Evolutionary conservation across 2,888 invertebrate species (phyloP).

Genomic region (Neelides folsomi): DNA sequence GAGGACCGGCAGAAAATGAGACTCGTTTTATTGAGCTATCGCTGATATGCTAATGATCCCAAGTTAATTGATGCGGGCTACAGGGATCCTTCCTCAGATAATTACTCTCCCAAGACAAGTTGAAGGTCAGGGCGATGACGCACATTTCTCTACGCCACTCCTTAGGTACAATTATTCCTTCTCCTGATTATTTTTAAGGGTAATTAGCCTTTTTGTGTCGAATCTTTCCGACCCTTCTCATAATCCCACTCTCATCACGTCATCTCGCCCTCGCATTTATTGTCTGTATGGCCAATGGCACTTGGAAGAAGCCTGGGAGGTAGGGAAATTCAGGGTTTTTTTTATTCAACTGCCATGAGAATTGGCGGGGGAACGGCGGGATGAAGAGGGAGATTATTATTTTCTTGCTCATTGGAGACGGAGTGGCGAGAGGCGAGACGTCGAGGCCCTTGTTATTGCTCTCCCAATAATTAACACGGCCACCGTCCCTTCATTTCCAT

Average conservation of each 20-base stretch:
- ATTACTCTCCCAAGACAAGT: conserved; percentile 15
- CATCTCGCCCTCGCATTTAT: conserved; percentile 3
- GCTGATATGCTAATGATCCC: conserved; percentile 31
- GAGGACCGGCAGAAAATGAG: conserved; percentile 17
- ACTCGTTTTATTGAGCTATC: conserved; percentile 27
- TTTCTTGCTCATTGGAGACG: conserved; percentile 8
- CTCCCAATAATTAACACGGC: conserved; percentile 23
- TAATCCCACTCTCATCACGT: conserved; percentile 7
- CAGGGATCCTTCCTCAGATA: conserved; percentile 25
- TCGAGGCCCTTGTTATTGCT: conserved; percentile 22
- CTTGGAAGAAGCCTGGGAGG: background rate
- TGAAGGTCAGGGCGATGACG: conserved; percentile 25
- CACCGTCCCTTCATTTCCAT: conserved; percentile 9
- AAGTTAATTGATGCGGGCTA: conserved; percentile 27
- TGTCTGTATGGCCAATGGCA: background rate
- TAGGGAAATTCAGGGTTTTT: background rate
- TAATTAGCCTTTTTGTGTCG: conserved; percentile 23
- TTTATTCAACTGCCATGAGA: background rate
- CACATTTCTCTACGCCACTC: conserved; percentile 18
- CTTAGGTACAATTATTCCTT: background rate
- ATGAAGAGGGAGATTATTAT: conserved; percentile 5
- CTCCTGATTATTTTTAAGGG: conserved; percentile 27
- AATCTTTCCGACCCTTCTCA: conserved; percentile 10
- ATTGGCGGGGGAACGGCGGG: background rate
- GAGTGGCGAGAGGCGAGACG: conserved; percentile 14